Conservation (phyloP, 2,797 vertebrate genomes). For the Notoglanidium macrostoma region DNA sequence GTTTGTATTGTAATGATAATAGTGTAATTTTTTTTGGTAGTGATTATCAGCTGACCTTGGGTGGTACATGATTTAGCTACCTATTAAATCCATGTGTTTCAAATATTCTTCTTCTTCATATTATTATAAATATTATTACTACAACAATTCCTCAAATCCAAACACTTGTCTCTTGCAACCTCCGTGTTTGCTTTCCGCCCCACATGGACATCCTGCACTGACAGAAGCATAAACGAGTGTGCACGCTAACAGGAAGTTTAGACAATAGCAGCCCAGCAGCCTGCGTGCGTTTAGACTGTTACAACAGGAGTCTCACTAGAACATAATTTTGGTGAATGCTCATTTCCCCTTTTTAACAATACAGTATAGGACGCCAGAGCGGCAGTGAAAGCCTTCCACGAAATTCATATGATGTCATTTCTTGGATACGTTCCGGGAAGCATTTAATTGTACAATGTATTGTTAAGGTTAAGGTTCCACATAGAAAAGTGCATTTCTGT, state of each 20-base stretch:
- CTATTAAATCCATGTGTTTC: background rate
- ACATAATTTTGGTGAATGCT: slow-evolving; percentile 36
- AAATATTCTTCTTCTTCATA: background rate
- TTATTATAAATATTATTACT: background rate
- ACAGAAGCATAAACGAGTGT: slow-evolving; percentile 41
- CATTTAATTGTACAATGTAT: slow-evolving; percentile 1
- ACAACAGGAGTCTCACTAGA: slow-evolving; percentile 31
- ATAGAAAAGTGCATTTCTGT: background rate
- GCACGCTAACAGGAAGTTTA: slow-evolving; percentile 50
- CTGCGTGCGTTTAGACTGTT: slow-evolving; percentile 21
- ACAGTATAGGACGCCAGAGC: slow-evolving; percentile 14
- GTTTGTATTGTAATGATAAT: background rate
- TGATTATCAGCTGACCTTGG: background rate
- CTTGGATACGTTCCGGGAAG: slow-evolving; percentile 15
- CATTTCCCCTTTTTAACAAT: slow-evolving; percentile 53
- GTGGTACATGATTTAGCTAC: background rate
- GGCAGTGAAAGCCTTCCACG: slow-evolving; percentile 37
- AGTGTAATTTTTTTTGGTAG: background rate
- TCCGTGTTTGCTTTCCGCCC: background rate
- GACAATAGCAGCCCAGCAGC: slow-evolving; percentile 50
- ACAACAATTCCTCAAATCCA: background rate
- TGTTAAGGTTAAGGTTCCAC: background rate
- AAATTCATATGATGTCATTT: slow-evolving; percentile 29
- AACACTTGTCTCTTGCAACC: slow-evolving; percentile 6
- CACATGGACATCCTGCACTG: slow-evolving; percentile 37